Evolutionary conservation across 2,797 vertebrate species (phyloP).

Genomic region (Cryptoprocta ferox): DNA sequence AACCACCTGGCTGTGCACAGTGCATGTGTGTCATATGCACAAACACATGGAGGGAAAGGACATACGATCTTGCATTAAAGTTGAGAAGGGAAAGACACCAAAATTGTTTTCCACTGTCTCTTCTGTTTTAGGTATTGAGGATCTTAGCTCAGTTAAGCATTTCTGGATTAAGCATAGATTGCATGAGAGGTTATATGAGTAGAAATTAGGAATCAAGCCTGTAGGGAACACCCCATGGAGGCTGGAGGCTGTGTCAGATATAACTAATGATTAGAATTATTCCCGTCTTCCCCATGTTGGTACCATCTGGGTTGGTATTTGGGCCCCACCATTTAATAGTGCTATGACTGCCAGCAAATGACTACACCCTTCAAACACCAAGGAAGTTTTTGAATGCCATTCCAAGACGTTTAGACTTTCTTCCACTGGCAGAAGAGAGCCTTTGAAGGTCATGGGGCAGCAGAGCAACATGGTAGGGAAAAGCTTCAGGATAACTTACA

Average conservation of each 20-base stretch:
- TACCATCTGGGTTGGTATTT: neutral
- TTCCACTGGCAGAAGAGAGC: neutral
- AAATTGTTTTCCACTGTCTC: neutral
- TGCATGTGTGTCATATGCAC: neutral
- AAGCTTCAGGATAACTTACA: neutral
- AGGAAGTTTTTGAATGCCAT: neutral
- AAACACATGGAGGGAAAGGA: neutral
- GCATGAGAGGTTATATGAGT: neutral
- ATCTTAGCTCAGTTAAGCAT: neutral
- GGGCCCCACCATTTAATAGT: neutral
- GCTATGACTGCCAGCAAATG: neutral
- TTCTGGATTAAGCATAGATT: neutral
- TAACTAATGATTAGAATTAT: conserved; percentile 65
- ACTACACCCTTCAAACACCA: neutral
- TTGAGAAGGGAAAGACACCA: neutral
- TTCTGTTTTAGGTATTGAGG: neutral
- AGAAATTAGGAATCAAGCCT: neutral
- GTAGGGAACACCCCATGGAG: neutral
- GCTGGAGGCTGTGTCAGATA: conserved; percentile 67
- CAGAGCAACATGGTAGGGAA: neutral
- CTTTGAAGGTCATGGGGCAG: neutral
- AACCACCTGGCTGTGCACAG: neutral
- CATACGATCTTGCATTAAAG: neutral
- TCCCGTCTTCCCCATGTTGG: conserved; percentile 40
- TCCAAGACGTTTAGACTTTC: neutral